These are phyloP conservation scores for Pachycephus smyrnensis DNA, from an alignment of 2,888 invertebrate species.

Conservation along the genomic window DNA sequence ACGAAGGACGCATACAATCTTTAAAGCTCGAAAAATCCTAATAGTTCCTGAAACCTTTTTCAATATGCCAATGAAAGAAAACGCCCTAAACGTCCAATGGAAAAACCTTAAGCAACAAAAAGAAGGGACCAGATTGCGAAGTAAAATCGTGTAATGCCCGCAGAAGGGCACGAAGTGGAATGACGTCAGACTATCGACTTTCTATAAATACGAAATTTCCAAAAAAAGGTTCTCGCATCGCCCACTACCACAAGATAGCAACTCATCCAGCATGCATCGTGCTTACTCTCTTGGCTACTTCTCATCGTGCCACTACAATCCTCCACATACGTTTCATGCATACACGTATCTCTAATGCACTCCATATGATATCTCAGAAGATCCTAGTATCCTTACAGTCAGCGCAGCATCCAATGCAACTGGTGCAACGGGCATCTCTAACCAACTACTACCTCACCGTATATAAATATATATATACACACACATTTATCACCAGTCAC, in stretches of 20 bases:
- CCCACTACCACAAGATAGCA: background rate
- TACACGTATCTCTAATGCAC: background rate
- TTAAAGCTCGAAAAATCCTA: background rate
- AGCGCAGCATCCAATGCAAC: background rate
- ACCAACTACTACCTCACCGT: background rate
- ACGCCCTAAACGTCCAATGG: too few relatives aligned
- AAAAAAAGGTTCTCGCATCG: background rate
- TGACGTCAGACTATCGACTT: conserved; percentile 57
- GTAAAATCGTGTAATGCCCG: background rate
- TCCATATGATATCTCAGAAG: background rate
- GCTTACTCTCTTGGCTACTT: background rate
- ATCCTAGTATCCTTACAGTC: background rate
- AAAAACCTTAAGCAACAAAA: too few relatives aligned
- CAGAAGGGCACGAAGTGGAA: conserved; percentile 16
- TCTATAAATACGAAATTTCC: conserved; percentile 58
- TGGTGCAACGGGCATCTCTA: background rate
- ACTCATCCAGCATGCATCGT: background rate
- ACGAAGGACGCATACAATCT: too few relatives aligned
- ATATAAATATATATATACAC: background rate
- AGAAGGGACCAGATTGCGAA: background rate
- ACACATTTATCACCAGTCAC: background rate
- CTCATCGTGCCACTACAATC: background rate
- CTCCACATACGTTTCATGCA: background rate
- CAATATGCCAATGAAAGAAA: background rate
- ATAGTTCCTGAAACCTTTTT: background rate